phyloP scores from a whole-genome alignment of 2,797 vertebrate genomes.

The Todus mexicanus region DNA sequence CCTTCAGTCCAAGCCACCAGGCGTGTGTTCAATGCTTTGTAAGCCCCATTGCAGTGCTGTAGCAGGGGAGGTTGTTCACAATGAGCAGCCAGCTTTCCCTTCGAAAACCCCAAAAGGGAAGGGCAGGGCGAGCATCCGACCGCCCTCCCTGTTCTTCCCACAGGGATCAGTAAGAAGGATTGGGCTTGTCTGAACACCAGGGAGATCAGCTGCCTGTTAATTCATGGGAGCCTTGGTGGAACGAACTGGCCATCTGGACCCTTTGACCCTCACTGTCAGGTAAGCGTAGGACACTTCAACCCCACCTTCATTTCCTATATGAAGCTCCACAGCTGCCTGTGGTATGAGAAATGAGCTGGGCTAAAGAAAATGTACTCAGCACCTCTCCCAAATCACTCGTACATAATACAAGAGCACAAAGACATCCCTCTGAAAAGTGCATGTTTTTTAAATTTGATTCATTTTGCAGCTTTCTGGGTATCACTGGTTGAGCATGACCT shows the following conservation, averaged over 20 bases:
- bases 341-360: neutral
- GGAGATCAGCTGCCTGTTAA: neutral
- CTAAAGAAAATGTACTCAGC: neutral
- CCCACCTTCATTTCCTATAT: neutral
- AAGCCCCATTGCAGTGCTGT: neutral
- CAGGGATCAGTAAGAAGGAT: neutral
- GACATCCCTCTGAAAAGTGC: rapidly evolving
- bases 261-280: neutral
- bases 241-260: neutral
- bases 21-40: neutral
- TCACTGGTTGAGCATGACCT: neutral
- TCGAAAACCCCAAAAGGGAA: neutral
- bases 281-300: neutral
- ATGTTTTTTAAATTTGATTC: neutral
- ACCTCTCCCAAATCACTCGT: neutral
- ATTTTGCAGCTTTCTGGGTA: neutral
- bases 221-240: neutral
- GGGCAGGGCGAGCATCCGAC: neutral
- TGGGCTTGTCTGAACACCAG: neutral
- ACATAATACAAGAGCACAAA: neutral
- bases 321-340: neutral
- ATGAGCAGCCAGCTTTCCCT: neutral
- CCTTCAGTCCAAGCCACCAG: neutral
- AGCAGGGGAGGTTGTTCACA: neutral
- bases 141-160: neutral